These are phyloP conservation scores for Cyprichromis sp. DNA, from an alignment of 2,113 vertebrate species.

Conservation along the genomic window DNA sequence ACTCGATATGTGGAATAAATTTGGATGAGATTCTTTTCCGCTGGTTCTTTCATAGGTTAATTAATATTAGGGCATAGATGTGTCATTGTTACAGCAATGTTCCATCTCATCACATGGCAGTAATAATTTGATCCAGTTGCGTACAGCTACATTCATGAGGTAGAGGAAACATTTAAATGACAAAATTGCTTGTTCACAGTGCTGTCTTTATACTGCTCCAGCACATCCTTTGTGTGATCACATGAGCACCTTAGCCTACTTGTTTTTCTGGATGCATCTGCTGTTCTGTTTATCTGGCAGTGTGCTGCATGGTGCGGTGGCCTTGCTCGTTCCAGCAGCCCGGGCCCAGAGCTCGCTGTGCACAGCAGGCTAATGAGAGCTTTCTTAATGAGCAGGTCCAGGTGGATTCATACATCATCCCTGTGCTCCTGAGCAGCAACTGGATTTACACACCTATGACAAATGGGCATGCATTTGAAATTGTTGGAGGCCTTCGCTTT, in stretches of 20 bases:
- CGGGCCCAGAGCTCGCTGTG: conserved; percentile 16
- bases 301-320: conserved; percentile 29
- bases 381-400: conserved; percentile 54
- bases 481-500: conserved; percentile 44
- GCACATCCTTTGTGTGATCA: conserved; percentile 21
- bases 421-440: conserved; percentile 30
- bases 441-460: conserved; percentile 51
- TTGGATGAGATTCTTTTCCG: background rate
- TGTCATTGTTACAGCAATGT: background rate
- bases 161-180: background rate
- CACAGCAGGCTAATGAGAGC: conserved; percentile 52
- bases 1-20: background rate
- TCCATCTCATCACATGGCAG: background rate
- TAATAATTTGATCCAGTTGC: background rate
- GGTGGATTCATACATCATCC: conserved; percentile 55
- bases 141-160: background rate
- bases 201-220: background rate
- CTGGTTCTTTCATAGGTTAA: background rate
- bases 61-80: background rate
- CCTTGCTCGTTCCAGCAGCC: conserved; percentile 43
- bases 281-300: conserved; percentile 21
- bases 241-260: background rate
- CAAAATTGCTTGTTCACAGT: background rate
- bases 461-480: conserved; percentile 43
- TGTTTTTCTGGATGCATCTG: conserved; percentile 52